Evolutionary conservation across 2,113 vertebrate species (phyloP).

Genomic region (Tursiops truncatus): DNA sequence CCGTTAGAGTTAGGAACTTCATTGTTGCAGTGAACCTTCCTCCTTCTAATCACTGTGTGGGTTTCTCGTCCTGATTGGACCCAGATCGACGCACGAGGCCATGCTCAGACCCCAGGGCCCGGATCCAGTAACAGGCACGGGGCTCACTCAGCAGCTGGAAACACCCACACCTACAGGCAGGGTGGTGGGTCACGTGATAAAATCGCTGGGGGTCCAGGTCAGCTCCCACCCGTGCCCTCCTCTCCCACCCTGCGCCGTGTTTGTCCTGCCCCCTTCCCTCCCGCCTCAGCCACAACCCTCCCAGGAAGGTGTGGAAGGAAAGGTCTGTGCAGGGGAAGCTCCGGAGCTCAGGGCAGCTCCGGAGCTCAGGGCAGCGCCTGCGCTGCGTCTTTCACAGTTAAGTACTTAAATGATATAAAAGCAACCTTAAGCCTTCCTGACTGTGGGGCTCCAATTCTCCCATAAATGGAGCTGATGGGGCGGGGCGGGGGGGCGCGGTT

Average conservation of each 20-base stretch:
- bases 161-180: background rate
- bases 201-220: background rate
- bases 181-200: background rate
- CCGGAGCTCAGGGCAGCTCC: background rate
- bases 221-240: too few relatives aligned
- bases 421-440: background rate
- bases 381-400: background rate
- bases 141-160: background rate
- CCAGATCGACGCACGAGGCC: background rate
- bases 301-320: background rate
- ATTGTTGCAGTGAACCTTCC: background rate
- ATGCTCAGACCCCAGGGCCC: background rate
- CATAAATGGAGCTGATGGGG: background rate
- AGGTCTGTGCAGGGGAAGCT: background rate
- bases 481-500: too few relatives aligned
- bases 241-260: rapidly evolving
- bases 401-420: background rate
- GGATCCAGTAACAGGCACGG: background rate
- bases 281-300: too few relatives aligned
- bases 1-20: background rate
- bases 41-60: background rate
- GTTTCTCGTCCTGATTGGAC: background rate
- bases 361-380: background rate
- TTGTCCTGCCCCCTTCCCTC: too few relatives aligned
- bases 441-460: background rate